phyloP scores from a whole-genome alignment of 30 jellyfish, hydroid and myxozoan genomes.

The Hydractinia symbiolongicarpus region DNA sequence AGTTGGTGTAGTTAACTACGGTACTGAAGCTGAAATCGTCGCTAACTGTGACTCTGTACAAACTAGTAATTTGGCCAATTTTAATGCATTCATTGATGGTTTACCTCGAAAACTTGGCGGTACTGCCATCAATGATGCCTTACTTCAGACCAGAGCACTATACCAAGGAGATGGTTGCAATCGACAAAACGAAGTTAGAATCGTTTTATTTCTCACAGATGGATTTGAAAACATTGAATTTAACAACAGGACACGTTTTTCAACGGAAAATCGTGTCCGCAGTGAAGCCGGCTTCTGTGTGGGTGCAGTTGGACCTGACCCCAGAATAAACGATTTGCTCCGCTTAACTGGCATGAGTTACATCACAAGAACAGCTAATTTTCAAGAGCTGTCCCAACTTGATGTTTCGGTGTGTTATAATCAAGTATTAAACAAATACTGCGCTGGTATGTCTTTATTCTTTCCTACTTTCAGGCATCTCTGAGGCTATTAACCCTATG shows the following conservation, averaged over 20 bases:
- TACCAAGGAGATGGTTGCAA: background rate
- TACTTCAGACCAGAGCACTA: background rate
- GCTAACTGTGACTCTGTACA: background rate
- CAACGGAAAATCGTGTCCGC: background rate
- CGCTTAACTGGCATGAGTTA: background rate
- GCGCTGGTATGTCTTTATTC: too few species aligned
- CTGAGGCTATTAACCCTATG: too few species aligned
- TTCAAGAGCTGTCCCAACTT: too few species aligned
- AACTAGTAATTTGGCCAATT: background rate
- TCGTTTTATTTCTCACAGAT: constrained; percentile 21
- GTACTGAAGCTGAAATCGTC: background rate
- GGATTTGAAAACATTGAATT: constrained; percentile 7
- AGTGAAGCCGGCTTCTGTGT: constrained; percentile 14
- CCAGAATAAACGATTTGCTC: background rate
- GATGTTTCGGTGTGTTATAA: too few species aligned
- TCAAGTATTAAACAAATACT: too few species aligned
- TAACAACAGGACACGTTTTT: background rate
- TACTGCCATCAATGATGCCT: constrained; percentile 18
- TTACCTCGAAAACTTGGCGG: constrained; percentile 24
- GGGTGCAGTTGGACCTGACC: constrained; percentile 23
- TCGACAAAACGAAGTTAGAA: background rate
- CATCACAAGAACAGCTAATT: too few species aligned
- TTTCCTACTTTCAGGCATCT: too few species aligned
- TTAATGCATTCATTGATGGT: background rate
- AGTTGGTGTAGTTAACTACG: constrained; percentile 19